Percentiles rank a stretch among this genome's conserved stretches.
Conservation (phyloP, 2,888 invertebrate species). For the Drosophila affinis region DNA sequence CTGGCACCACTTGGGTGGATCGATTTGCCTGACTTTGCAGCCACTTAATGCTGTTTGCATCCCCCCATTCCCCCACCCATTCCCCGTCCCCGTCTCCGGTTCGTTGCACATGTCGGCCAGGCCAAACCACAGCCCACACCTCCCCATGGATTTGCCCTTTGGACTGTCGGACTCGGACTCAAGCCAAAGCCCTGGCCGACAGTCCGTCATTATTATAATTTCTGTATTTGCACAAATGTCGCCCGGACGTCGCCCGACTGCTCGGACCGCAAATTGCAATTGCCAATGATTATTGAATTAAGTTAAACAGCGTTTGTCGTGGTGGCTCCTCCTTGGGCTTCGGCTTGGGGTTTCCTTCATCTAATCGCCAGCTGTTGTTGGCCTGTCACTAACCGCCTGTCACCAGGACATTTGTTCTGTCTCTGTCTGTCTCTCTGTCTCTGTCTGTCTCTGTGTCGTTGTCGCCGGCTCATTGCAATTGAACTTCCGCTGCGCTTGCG, state of each 20-base stretch:
- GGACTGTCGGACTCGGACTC: background rate
- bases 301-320: constrained; percentile 78
- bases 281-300: constrained; percentile 81
- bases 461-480: constrained; percentile 64
- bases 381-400: constrained; percentile 49
- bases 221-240: constrained; percentile 79
- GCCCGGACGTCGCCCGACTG: constrained; percentile 52
- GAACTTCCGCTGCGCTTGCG: constrained; percentile 74
- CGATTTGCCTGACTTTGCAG: constrained; percentile 78
- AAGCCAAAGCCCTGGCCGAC: constrained; percentile 40
- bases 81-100: constrained; percentile 8
- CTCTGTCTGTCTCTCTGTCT: constrained; percentile 12
- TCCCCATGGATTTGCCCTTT: background rate
- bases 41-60: constrained; percentile 79
- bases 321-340: constrained; percentile 30
- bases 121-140: background rate
- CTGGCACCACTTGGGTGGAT: constrained; percentile 53
- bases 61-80: constrained; percentile 40
- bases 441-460: constrained; percentile 8
- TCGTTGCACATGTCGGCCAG: constrained; percentile 58
- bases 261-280: constrained; percentile 67
- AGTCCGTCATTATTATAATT: constrained; percentile 79
- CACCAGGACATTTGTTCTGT: constrained; percentile 30
- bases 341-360: constrained; percentile 23
- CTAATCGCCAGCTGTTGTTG: constrained; percentile 70